Conservation (phyloP, 2,888 invertebrate species). For the Craniophora ligustri region DNA sequence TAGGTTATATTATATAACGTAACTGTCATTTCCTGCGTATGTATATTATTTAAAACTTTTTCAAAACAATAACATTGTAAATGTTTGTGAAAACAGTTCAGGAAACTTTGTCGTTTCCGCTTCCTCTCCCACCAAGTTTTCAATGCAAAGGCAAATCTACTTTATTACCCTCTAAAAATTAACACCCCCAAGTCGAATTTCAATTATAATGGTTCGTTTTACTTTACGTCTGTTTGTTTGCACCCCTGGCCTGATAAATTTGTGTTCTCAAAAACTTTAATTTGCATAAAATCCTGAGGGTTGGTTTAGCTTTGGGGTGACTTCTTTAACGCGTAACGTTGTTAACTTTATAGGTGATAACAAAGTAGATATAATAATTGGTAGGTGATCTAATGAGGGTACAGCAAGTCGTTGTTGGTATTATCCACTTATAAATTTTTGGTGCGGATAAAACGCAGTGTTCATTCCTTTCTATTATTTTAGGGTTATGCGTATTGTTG, state of each 20-base stretch:
- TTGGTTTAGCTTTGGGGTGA: conserved; percentile 40
- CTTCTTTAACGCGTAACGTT: conserved; percentile 35
- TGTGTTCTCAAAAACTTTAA: conserved; percentile 51
- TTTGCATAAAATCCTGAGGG: conserved; percentile 45
- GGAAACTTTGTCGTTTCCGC: neutral
- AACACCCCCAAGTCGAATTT: conserved; percentile 48
- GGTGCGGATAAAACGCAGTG: no score
- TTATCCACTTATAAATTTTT: neutral
- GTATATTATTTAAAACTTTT: neutral
- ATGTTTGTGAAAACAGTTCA: neutral
- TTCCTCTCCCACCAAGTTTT: conserved; percentile 3
- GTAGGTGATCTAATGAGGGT: neutral
- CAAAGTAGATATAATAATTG: neutral
- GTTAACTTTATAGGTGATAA: conserved; percentile 34
- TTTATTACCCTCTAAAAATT: conserved; percentile 45
- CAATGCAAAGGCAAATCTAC: conserved; percentile 16
- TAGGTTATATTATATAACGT: no score
- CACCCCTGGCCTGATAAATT: conserved; percentile 50
- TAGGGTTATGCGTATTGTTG: no score
- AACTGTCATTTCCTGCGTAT: no score
- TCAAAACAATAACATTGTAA: neutral
- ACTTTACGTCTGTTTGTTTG: conserved; percentile 50
- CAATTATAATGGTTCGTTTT: conserved; percentile 53
- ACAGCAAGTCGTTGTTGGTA: neutral
- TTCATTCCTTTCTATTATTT: no score